phyloP scores from a whole-genome alignment of 2,888 invertebrate genomes.

The Holacanthella duospinosa region DNA sequence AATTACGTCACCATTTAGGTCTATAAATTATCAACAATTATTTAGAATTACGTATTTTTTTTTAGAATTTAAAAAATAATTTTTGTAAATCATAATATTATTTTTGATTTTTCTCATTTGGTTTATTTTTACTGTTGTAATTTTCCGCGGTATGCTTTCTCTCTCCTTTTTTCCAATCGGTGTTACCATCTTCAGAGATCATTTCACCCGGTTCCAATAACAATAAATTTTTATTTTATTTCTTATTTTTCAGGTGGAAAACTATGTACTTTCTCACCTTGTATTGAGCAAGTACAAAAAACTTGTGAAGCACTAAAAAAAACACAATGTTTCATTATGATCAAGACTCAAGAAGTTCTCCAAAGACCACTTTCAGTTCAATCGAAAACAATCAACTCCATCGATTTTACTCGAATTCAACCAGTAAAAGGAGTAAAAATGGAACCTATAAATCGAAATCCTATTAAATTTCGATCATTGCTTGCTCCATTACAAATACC shows the following conservation, averaged over 20 bases:
- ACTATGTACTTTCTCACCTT: slow-evolving; percentile 95
- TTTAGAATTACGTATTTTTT: too few species aligned
- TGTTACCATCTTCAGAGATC: too few species aligned
- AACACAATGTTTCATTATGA: slow-evolving; percentile 63
- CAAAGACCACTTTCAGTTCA: slow-evolving; percentile 65
- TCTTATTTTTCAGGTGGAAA: slow-evolving; percentile 61
- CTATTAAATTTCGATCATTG: slow-evolving; percentile 52
- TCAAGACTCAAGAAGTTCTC: slow-evolving; percentile 77
- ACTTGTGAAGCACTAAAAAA: slow-evolving; percentile 62
- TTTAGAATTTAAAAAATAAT: too few species aligned
- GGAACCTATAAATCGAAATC: slow-evolving; percentile 31
- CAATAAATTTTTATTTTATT: not conserved
- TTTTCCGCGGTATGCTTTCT: too few species aligned
- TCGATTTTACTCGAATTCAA: slow-evolving; percentile 26
- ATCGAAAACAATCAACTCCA: slow-evolving; percentile 46
- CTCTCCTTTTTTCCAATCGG: too few species aligned
- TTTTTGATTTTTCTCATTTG: too few species aligned
- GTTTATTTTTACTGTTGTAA: too few species aligned
- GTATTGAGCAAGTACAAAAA: slow-evolving; percentile 95
- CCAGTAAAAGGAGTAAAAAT: slow-evolving; percentile 8
- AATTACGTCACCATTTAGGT: too few species aligned
- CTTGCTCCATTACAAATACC: slow-evolving; percentile 62
- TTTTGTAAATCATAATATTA: too few species aligned
- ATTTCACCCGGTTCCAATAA: too few species aligned
- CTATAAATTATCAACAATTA: too few species aligned